These are phyloP conservation scores for Todus mexicanus DNA, from an alignment of 2,797 vertebrate species.

Conservation along the genomic window DNA sequence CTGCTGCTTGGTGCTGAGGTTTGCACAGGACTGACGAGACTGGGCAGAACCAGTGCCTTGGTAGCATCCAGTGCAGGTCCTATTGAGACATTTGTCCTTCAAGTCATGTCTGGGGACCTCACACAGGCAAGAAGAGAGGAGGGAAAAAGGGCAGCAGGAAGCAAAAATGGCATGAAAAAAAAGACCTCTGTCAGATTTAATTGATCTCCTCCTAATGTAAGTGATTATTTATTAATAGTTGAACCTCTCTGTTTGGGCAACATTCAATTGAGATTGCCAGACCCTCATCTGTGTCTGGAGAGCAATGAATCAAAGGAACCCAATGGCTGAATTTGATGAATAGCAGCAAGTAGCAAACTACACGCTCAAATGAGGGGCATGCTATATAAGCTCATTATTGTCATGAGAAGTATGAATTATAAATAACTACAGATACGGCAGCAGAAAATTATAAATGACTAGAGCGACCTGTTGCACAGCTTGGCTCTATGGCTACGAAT, in stretches of 20 bases:
- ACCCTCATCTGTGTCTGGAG: neutral
- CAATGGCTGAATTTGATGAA: neutral
- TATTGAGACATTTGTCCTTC: accelerated
- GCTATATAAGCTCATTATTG: neutral
- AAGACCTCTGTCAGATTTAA: neutral
- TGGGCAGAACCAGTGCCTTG: accelerated
- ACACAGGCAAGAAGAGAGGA: neutral
- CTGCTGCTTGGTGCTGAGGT: neutral
- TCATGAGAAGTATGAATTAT: neutral
- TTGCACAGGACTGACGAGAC: accelerated
- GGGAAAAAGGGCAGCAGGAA: neutral
- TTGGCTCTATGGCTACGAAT: neutral
- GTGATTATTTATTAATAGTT: neutral
- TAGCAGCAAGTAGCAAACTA: neutral
- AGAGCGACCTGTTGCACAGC: neutral
- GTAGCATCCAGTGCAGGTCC: neutral
- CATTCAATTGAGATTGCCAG: neutral
- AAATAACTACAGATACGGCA: neutral
- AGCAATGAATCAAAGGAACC: neutral
- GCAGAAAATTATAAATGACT: neutral
- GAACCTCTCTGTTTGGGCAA: neutral
- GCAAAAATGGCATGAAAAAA: neutral
- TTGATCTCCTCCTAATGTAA: neutral
- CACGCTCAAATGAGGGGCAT: accelerated
- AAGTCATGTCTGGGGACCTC: neutral